Percentiles rank a stretch among this genome's conserved stretches.
These are phyloP conservation scores for Podarcis muralis DNA, from an alignment of 2,113 vertebrate genomes.

Conservation along the genomic window DNA sequence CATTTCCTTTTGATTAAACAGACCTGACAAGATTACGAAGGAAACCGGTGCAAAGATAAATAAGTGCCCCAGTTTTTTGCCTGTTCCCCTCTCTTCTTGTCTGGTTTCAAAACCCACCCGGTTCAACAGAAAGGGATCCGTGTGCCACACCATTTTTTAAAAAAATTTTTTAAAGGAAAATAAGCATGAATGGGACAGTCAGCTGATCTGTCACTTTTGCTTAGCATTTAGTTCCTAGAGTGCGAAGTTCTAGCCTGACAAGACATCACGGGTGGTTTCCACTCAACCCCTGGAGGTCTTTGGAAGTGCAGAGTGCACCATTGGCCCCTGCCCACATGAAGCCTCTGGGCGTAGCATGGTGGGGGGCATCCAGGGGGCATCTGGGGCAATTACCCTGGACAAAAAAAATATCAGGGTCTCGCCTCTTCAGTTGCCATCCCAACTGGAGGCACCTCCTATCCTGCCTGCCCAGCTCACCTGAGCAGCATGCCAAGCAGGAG, in stretches of 20 bases:
- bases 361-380: too few relatives aligned
- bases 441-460: too few relatives aligned
- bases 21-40: slow-evolving; percentile 63
- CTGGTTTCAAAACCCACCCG: slow-evolving; percentile 38
- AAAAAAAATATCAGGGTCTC: too few relatives aligned
- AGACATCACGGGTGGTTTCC: neutral
- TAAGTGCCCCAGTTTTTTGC: slow-evolving; percentile 31
- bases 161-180: slow-evolving; percentile 11
- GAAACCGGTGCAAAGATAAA: slow-evolving; percentile 60
- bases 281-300: neutral
- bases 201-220: neutral
- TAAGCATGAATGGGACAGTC: slow-evolving; percentile 44
- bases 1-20: slow-evolving; percentile 64
- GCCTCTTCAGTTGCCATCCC: too few relatives aligned
- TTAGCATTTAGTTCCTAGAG: slow-evolving; percentile 4
- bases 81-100: neutral
- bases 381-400: too few relatives aligned
- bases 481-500: too few relatives aligned
- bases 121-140: slow-evolving; percentile 45
- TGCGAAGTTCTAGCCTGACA: slow-evolving; percentile 36
- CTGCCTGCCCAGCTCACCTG: too few relatives aligned
- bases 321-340: too few relatives aligned
- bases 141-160: slow-evolving; percentile 5
- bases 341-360: neutral
- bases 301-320: neutral